These are phyloP conservation scores for Leptestheria dahalacensis DNA, from an alignment of 1,140 invertebrate genomes.

Conservation along the genomic window DNA sequence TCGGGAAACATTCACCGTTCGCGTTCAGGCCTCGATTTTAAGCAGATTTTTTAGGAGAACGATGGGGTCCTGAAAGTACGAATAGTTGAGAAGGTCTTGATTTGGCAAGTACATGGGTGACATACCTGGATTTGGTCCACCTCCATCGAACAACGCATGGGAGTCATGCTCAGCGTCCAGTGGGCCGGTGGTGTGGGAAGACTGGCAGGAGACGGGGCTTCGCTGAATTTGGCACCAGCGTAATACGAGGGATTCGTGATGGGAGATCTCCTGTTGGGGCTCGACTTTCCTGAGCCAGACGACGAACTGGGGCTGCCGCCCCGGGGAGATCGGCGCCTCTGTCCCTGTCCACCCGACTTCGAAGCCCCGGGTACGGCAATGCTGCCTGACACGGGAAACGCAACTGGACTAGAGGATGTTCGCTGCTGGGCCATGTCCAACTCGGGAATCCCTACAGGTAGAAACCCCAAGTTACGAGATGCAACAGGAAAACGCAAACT, in stretches of 20 bases:
- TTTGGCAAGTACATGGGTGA: neutral
- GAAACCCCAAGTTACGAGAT: neutral
- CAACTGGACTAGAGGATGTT: neutral
- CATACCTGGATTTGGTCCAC: neutral
- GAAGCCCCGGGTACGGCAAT: neutral
- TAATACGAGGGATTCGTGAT: slow-evolving; percentile 27
- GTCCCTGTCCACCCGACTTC: neutral
- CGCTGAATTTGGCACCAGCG: slow-evolving; percentile 44
- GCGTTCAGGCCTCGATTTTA: neutral
- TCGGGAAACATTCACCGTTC: neutral
- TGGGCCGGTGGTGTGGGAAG: slow-evolving; percentile 41
- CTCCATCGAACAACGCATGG: neutral
- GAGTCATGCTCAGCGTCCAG: slow-evolving; percentile 29
- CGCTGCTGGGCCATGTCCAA: neutral
- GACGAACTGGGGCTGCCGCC: slow-evolving; percentile 7
- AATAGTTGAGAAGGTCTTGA: too few species aligned
- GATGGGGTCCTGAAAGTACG: neutral
- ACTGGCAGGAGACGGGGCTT: slow-evolving; percentile 40
- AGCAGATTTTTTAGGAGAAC: neutral
- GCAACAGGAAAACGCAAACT: too few species aligned
- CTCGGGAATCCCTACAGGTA: neutral
- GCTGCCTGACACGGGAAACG: neutral
- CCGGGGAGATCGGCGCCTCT: neutral
- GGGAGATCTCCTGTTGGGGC: slow-evolving; percentile 2
- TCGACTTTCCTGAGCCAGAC: neutral